These are phyloP conservation scores for Penelope pileata DNA, from an alignment of 2,113 vertebrate genomes.

Conservation along the genomic window DNA sequence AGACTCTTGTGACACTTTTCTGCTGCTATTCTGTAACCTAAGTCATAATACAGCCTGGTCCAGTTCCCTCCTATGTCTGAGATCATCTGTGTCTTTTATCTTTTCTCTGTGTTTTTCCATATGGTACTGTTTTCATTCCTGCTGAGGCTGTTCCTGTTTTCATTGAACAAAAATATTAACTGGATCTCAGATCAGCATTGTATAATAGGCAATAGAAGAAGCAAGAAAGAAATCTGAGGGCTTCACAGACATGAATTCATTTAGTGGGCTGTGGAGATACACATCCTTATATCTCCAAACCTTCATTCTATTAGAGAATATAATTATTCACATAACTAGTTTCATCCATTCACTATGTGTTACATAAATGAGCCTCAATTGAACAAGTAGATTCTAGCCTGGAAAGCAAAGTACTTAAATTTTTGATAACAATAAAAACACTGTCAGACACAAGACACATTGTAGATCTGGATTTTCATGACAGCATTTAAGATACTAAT, in stretches of 20 bases:
- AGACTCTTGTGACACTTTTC: too few species aligned
- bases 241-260: not conserved
- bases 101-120: not conserved
- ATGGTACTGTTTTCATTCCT: conserved; percentile 1
- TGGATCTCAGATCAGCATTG: not conserved
- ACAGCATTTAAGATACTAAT: not conserved
- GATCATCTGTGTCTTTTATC: not conserved
- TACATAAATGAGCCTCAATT: not conserved
- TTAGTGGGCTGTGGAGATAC: not conserved
- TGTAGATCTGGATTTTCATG: not conserved
- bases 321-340: not conserved
- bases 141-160: conserved; percentile 1
- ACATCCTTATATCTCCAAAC: not conserved
- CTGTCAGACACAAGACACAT: not conserved
- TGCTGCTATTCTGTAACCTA: not conserved
- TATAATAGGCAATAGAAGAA: not conserved
- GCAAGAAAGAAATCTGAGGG: not conserved
- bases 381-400: not conserved
- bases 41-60: not conserved
- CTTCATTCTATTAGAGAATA: not conserved
- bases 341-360: not conserved
- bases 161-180: not conserved
- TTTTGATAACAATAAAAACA: not conserved
- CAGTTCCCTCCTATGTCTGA: not conserved
- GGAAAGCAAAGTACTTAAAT: not conserved